Percentiles rank a stretch among this genome's conserved stretches.
Conservation (phyloP, 2,113 vertebrate species). For the Oophaga pumilio region DNA sequence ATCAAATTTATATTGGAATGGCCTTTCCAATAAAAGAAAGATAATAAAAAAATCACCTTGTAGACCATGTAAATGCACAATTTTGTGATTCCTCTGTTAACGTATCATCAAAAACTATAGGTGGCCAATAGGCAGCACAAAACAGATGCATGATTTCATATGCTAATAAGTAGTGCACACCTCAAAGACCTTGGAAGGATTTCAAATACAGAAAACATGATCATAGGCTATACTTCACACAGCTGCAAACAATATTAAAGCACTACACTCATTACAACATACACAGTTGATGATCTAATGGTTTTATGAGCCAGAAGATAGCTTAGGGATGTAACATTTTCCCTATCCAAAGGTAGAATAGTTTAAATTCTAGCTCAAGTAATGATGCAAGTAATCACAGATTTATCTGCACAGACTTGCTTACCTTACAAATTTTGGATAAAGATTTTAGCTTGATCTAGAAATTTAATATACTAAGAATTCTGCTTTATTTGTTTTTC, state of each 20-base stretch:
- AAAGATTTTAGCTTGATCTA: not conserved
- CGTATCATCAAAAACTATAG: not conserved
- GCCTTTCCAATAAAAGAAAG: not conserved
- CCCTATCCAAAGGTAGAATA: not conserved
- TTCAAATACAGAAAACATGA: not conserved
- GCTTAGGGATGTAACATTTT: not conserved
- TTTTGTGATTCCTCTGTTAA: not conserved
- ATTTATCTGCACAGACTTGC: not conserved
- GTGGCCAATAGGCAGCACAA: not conserved
- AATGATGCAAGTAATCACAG: not conserved
- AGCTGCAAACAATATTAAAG: constrained; percentile 13
- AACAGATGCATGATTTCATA: not conserved
- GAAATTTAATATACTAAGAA: not conserved
- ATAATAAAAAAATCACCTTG: not conserved
- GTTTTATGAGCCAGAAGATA: not conserved
- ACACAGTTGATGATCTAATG: not conserved
- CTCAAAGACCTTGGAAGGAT: not conserved
- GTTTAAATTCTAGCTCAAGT: not conserved
- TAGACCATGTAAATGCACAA: not conserved
- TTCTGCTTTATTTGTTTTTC: not conserved
- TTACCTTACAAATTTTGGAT: not conserved
- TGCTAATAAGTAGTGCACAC: not conserved
- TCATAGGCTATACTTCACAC: not conserved
- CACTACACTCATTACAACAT: not conserved
- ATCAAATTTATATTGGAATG: too few species aligned